These are phyloP conservation scores for Epirrita christyi DNA, from an alignment of 2,888 invertebrate genomes.

Conservation along the genomic window DNA sequence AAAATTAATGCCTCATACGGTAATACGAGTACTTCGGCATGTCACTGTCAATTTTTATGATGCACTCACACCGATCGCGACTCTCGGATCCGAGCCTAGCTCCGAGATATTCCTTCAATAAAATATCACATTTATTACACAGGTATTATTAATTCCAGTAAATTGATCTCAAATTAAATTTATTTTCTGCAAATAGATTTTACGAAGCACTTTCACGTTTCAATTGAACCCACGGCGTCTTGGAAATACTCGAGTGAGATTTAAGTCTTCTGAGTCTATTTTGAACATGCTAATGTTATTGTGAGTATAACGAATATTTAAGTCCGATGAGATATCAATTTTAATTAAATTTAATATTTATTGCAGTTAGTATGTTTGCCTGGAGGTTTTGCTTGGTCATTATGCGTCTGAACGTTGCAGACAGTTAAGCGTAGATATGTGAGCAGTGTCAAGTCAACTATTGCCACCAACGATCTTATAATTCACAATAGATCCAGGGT, in stretches of 20 bases:
- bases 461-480: too few species aligned
- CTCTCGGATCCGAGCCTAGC: constrained; percentile 27
- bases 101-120: constrained; percentile 38
- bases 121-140: constrained; percentile 37
- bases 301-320: constrained; percentile 18
- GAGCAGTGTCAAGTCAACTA: constrained; percentile 12
- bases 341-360: constrained; percentile 42
- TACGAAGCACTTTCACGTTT: constrained; percentile 28
- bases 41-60: constrained; percentile 79
- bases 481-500: too few species aligned
- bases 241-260: constrained; percentile 20
- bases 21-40: constrained; percentile 72
- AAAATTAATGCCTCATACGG: constrained; percentile 77
- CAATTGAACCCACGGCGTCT: constrained; percentile 25
- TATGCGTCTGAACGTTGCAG: too few species aligned
- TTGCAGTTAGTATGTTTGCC: constrained; percentile 26
- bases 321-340: constrained; percentile 31
- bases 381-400: constrained; percentile 20
- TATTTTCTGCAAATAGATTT: constrained; percentile 36
- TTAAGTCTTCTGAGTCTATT: constrained; percentile 21
- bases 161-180: constrained; percentile 36
- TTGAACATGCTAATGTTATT: constrained; percentile 22
- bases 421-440: constrained; percentile 14
- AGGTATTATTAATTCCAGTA: constrained; percentile 32
- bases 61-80: constrained; percentile 65